Conservation (phyloP, 2,797 vertebrate genomes). For the Pogonophryne albipinna region DNA sequence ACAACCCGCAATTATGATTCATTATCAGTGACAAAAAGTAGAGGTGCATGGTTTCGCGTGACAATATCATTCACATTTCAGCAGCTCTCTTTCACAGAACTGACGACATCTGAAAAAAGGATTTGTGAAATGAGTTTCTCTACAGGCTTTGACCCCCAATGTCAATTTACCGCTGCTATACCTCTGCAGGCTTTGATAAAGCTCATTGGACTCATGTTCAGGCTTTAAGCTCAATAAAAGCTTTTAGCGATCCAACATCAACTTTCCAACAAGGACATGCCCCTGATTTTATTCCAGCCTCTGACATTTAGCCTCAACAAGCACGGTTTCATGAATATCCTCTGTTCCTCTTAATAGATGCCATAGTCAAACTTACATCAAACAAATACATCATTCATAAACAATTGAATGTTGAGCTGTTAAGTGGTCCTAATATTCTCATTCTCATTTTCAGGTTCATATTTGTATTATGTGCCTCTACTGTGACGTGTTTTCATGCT, state of each 20-base stretch:
- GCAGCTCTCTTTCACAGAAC: constrained; percentile 38
- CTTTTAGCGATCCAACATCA: constrained; percentile 40
- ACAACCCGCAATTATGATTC: constrained; percentile 25
- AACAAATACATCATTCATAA: constrained; percentile 14
- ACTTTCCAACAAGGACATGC: constrained; percentile 43
- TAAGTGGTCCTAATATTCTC: neutral
- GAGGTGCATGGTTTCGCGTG: constrained; percentile 12
- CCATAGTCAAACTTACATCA: constrained; percentile 4
- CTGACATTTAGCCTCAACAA: constrained; percentile 55
- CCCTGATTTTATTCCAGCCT: constrained; percentile 46
- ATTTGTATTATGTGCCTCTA: too few species aligned
- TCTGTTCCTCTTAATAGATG: constrained; percentile 14
- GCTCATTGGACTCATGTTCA: constrained; percentile 18
- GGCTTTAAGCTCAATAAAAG: constrained; percentile 40
- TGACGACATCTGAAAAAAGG: constrained; percentile 32
- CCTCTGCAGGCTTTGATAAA: constrained; percentile 37
- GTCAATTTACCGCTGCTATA: constrained; percentile 13
- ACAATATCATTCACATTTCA: constrained; percentile 35
- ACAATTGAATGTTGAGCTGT: constrained; percentile 18
- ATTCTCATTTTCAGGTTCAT: too few species aligned
- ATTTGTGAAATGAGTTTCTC: constrained; percentile 35
- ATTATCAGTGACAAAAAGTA: neutral
- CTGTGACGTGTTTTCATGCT: too few species aligned
- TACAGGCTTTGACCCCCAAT: constrained; percentile 24
- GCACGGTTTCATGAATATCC: constrained; percentile 20